Evolutionary conservation across 1,140 invertebrate genomes (phyloP).

Genomic region (Saccostrea echinata): DNA sequence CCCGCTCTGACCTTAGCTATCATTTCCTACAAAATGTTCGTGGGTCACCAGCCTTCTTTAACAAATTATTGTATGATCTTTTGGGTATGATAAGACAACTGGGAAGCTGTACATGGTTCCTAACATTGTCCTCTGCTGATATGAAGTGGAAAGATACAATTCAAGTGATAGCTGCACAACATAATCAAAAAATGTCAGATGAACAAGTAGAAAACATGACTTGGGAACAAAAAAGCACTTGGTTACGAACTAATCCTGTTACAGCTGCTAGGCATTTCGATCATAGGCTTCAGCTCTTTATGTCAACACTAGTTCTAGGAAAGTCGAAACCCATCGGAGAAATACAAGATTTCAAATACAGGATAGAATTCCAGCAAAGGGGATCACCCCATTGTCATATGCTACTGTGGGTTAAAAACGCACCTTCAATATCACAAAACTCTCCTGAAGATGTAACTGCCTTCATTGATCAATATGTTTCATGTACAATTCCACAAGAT

Average conservation of each 20-base stretch:
- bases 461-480: neutral
- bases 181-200: neutral
- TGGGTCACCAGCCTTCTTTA: constrained; percentile 44
- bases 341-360: constrained; percentile 1
- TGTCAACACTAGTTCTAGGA: neutral
- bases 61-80: constrained; percentile 44
- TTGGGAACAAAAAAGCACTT: neutral
- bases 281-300: neutral
- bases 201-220: constrained; percentile 7
- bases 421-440: constrained; percentile 11
- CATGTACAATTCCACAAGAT: neutral
- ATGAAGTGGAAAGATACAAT: constrained; percentile 39
- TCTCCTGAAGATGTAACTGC: neutral
- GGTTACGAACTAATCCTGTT: constrained; percentile 1
- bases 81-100: constrained; percentile 22
- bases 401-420: neutral
- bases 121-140: constrained; percentile 42
- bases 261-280: constrained; percentile 42
- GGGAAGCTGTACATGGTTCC: constrained; percentile 34
- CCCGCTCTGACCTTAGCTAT: constrained; percentile 52
- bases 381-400: constrained; percentile 27
- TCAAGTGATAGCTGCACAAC: constrained; percentile 35
- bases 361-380: neutral
- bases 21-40: constrained; percentile 38
- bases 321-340: neutral